Evolutionary conservation across 2,113 vertebrate genomes (phyloP).

Genomic region (Callipepla squamata): DNA sequence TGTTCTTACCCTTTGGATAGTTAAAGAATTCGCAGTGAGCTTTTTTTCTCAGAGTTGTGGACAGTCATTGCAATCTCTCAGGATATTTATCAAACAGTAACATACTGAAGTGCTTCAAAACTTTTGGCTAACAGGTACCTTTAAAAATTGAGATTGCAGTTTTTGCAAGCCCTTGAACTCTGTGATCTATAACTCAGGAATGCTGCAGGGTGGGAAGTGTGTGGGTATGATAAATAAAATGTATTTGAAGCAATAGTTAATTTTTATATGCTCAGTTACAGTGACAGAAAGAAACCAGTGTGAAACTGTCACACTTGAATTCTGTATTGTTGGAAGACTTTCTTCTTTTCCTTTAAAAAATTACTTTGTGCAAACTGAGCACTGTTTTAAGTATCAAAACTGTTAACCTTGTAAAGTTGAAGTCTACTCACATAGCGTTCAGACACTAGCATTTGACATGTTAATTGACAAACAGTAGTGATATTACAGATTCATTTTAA

Average conservation of each 20-base stretch:
- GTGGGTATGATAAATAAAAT: neutral
- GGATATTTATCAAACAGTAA: neutral
- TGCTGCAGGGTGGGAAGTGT: neutral
- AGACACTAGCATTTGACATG: neutral
- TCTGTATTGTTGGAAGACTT: neutral
- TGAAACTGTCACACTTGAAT: neutral
- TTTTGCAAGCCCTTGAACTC: neutral
- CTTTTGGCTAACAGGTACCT: neutral
- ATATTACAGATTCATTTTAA: conserved; percentile 8
- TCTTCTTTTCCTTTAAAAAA: neutral
- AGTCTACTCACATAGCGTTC: neutral
- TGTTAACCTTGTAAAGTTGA: neutral
- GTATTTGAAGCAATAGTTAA: neutral
- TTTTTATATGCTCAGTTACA: neutral
- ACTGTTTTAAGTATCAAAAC: neutral
- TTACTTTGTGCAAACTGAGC: neutral
- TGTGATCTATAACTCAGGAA: neutral
- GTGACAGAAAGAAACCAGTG: neutral
- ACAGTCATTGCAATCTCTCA: neutral
- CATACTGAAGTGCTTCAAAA: neutral
- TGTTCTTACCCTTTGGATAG: neutral
- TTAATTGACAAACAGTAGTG: conserved; percentile 40
- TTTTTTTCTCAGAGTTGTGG: neutral
- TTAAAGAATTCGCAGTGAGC: neutral
- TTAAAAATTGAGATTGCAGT: neutral